Conservation (phyloP, 35 echinoderm and acorn worm genomes). For the Chiridota heheva region DNA sequence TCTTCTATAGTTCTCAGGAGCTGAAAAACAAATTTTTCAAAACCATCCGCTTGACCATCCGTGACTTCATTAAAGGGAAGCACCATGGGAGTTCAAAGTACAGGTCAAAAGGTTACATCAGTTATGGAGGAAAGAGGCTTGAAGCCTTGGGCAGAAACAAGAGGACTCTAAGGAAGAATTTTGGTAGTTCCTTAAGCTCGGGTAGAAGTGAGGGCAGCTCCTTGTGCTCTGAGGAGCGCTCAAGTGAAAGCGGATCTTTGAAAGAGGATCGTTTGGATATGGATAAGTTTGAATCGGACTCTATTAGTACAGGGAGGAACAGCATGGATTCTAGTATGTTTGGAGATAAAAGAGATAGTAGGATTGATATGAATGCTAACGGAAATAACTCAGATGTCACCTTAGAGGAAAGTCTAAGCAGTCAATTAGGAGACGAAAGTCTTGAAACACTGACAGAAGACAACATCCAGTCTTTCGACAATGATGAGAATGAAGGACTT, state of each 20-base stretch:
- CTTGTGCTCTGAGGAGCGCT: slow-evolving; percentile 70
- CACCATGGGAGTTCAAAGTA: slow-evolving; percentile 44
- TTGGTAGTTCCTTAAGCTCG: slow-evolving; percentile 44
- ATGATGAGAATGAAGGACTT: too few species aligned
- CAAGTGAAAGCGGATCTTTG: slow-evolving; percentile 74
- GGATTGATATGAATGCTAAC: too few species aligned
- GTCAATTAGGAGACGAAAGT: too few species aligned
- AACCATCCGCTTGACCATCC: slow-evolving; percentile 57
- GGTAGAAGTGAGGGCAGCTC: slow-evolving; percentile 66
- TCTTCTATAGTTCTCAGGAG: slow-evolving; percentile 65
- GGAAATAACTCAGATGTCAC: too few species aligned
- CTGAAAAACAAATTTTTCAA: slow-evolving; percentile 67
- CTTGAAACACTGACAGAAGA: too few species aligned
- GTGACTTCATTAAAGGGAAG: slow-evolving; percentile 60
- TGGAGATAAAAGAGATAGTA: too few species aligned
- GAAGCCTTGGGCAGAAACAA: slow-evolving; percentile 54
- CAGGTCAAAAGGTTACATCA: slow-evolving; percentile 56
- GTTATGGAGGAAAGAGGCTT: slow-evolving; percentile 75
- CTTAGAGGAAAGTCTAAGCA: too few species aligned
- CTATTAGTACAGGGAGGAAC: slow-evolving; percentile 65
- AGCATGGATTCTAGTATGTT: too few species aligned
- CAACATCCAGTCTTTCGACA: too few species aligned
- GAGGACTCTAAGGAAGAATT: slow-evolving; percentile 61
- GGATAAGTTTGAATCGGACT: slow-evolving; percentile 71
- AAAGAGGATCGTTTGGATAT: slow-evolving; percentile 41